Evolutionary conservation across 2,797 vertebrate genomes (phyloP).

Genomic region (Cacajao melanocephalus): DNA sequence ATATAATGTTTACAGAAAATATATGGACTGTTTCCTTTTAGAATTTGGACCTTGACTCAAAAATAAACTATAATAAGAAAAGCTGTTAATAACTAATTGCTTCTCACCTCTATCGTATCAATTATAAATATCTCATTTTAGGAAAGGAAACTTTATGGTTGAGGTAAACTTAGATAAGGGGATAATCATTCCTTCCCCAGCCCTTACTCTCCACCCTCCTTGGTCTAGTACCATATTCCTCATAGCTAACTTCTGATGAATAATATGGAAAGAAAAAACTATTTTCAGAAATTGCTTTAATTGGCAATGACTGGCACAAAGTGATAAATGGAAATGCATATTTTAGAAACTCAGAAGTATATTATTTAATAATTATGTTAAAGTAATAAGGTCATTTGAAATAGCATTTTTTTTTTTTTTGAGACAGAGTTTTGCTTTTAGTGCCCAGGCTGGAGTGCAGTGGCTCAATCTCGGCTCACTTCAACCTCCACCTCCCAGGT

Average conservation of each 20-base stretch:
- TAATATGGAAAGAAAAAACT: not conserved
- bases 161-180: not conserved
- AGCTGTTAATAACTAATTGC: not conserved
- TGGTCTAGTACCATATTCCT: not conserved
- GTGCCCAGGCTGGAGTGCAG: too few species aligned
- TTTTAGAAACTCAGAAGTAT: not conserved
- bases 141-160: not conserved
- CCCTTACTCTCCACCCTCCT: rapidly evolving
- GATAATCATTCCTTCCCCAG: not conserved
- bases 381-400: not conserved
- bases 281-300: not conserved
- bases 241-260: not conserved
- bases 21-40: conserved; percentile 34
- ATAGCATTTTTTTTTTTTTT: not conserved
- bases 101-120: not conserved
- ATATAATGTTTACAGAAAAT: conserved; percentile 49
- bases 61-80: not conserved
- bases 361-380: not conserved
- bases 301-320: not conserved
- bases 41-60: conserved; percentile 12
- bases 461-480: too few species aligned
- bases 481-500: too few species aligned
- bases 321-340: not conserved
- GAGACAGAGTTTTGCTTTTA: too few species aligned
- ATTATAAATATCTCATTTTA: not conserved